Evolutionary conservation across 2,797 vertebrate species (phyloP).

Genomic region (Sebastolobus altivelis): DNA sequence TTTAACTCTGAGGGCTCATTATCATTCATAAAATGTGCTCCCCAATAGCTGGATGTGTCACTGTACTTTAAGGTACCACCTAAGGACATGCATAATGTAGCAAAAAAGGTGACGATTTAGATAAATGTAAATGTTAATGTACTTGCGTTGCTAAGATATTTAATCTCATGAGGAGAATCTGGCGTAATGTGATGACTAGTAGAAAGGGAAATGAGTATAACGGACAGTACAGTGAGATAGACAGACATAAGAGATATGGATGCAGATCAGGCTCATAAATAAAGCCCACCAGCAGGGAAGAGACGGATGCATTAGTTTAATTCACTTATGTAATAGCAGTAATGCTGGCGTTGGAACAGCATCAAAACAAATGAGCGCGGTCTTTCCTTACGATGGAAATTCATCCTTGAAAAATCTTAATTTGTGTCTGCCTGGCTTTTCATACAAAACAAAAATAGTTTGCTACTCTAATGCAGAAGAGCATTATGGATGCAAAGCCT

Average conservation of each 20-base stretch:
- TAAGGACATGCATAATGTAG: not conserved
- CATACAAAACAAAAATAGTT: slow-evolving; percentile 6
- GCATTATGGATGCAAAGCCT: slow-evolving; percentile 13
- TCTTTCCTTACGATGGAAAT: slow-evolving; percentile 21
- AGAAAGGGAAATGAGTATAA: slow-evolving; percentile 7
- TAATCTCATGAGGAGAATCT: not conserved
- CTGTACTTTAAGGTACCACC: not conserved
- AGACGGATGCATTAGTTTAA: slow-evolving; percentile 64
- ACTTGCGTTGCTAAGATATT: not conserved
- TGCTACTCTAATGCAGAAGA: slow-evolving; percentile 7
- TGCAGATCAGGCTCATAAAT: slow-evolving; percentile 56
- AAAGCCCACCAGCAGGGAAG: slow-evolving; percentile 39
- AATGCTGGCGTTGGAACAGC: slow-evolving; percentile 25
- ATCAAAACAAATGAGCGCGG: slow-evolving; percentile 34
- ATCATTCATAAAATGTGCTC: slow-evolving; percentile 5
- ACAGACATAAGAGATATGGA: slow-evolving; percentile 39
- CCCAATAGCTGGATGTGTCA: not conserved
- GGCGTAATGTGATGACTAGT: slow-evolving; percentile 1
- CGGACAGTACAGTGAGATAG: not conserved
- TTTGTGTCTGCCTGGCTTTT: slow-evolving; percentile 10
- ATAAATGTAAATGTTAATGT: not conserved
- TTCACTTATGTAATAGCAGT: slow-evolving; percentile 52
- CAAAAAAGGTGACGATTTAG: not conserved
- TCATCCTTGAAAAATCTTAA: not conserved
- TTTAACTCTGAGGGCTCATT: slow-evolving; percentile 24